A percentile compares a stretch with the other conserved stretches of the same genome.
These are phyloP conservation scores for Odobenus rosmarus DNA, from an alignment of 2,113 vertebrate species.

Conservation along the genomic window DNA sequence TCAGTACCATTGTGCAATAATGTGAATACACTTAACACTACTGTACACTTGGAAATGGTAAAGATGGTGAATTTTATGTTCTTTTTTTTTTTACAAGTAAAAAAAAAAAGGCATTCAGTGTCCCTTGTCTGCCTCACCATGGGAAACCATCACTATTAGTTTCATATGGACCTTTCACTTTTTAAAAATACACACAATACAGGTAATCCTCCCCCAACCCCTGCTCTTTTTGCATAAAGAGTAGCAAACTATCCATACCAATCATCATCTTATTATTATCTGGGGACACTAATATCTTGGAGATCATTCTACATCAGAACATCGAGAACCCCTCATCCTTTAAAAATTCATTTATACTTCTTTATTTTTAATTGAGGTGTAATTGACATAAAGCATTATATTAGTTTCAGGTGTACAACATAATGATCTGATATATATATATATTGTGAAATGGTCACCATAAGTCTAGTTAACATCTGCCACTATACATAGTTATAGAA, in stretches of 20 bases:
- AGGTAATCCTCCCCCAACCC: not conserved
- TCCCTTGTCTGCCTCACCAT: not conserved
- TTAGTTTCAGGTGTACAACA: not conserved
- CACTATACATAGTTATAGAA: not conserved
- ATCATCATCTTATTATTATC: too few relatives aligned
- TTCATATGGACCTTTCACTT: not conserved
- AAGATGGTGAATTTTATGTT: not conserved
- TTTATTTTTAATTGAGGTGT: not conserved
- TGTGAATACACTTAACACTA: not conserved
- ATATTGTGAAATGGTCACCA: not conserved
- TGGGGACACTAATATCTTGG: not conserved
- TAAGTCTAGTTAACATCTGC: not conserved
- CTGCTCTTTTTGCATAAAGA: not conserved
- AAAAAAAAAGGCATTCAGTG: not conserved
- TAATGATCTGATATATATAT: not conserved
- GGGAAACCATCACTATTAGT: not conserved
- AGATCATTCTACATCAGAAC: not conserved
- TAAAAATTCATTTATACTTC: not conserved
- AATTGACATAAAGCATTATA: not conserved
- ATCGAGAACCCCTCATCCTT: not conserved
- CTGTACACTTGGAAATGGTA: not conserved
- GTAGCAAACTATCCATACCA: not conserved
- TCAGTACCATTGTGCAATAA: not conserved
- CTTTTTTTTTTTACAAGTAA: not conserved
- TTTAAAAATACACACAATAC: not conserved